Percentiles rank a stretch among this genome's conserved stretches.
These are phyloP conservation scores for Drosophila sordidula DNA, from an alignment of 2,888 invertebrate genomes.

Conservation along the genomic window DNA sequence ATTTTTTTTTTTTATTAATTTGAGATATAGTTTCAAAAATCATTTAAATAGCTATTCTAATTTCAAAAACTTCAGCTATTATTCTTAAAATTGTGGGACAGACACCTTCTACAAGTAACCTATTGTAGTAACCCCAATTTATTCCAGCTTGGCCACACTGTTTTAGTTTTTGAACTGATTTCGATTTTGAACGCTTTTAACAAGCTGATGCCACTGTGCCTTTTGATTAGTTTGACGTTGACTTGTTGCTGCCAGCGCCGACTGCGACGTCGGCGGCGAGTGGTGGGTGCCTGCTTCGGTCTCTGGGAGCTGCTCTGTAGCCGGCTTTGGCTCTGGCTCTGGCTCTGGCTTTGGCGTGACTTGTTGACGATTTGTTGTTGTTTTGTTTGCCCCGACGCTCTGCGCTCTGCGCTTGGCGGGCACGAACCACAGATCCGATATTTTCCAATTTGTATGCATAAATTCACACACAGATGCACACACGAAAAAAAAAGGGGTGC, in stretches of 20 bases:
- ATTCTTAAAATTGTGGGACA: too few relatives aligned
- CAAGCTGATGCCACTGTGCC: slow-evolving; percentile 34
- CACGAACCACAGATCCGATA: slow-evolving; percentile 83
- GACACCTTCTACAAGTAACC: too few relatives aligned
- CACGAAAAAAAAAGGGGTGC: slow-evolving; percentile 30
- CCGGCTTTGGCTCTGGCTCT: slow-evolving; percentile 33
- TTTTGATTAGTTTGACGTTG: slow-evolving; percentile 55
- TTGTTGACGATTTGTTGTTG: slow-evolving; percentile 77
- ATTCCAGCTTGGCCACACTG: too few relatives aligned
- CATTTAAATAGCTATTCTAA: too few relatives aligned
- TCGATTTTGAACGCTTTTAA: neutral
- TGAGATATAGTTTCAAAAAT: too few relatives aligned
- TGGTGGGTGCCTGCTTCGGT: slow-evolving; percentile 67
- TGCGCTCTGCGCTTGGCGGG: slow-evolving; percentile 56
- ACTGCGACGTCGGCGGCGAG: slow-evolving; percentile 46
- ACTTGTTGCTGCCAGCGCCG: slow-evolving; percentile 47
- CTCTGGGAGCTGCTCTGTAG: slow-evolving; percentile 40
- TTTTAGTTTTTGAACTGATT: neutral
- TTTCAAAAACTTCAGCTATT: too few relatives aligned
- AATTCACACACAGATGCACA: slow-evolving; percentile 72
- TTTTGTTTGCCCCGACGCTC: slow-evolving; percentile 40
- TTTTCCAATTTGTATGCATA: slow-evolving; percentile 81
- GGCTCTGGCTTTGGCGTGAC: slow-evolving; percentile 70
- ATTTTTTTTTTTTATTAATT: too few relatives aligned
- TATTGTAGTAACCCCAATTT: too few relatives aligned